phyloP scores from a whole-genome alignment of 2,113 vertebrate genomes.

The Rattus norvegicus region DNA sequence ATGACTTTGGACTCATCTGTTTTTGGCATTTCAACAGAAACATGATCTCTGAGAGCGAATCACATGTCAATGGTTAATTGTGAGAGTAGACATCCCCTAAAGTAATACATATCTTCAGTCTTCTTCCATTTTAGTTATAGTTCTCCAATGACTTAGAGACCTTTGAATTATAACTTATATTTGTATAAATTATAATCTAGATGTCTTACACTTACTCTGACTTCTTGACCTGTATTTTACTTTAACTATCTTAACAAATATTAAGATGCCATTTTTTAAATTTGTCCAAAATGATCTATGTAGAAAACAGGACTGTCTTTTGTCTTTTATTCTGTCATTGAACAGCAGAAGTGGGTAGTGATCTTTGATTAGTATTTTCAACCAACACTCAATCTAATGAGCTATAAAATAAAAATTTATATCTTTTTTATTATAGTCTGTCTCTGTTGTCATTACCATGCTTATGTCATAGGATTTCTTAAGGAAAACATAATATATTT shows the following conservation, averaged over 20 bases:
- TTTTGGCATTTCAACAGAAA: neutral
- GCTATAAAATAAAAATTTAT: neutral
- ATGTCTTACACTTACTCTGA: neutral
- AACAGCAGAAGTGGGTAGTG: neutral
- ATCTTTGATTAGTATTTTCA: neutral
- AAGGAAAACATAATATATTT: neutral
- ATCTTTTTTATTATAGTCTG: neutral
- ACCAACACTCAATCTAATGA: neutral
- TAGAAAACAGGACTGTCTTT: neutral
- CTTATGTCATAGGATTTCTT: neutral
- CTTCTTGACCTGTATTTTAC: no score
- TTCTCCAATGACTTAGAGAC: neutral
- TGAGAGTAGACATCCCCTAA: neutral
- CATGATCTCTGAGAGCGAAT: neutral
- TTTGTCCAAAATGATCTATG: neutral
- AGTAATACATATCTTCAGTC: neutral
- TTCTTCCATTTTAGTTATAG: neutral
- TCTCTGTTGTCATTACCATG: neutral
- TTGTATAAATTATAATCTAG: neutral
- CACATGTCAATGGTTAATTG: neutral
- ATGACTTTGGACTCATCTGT: neutral
- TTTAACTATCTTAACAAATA: neutral
- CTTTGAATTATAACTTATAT: neutral
- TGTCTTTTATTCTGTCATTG: neutral
- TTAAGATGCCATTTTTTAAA: neutral